Percentiles rank a stretch among this genome's conserved stretches.
Evolutionary conservation across 2,888 invertebrate genomes (phyloP).

Genomic region (Macrosiphum euphorbiae): DNA sequence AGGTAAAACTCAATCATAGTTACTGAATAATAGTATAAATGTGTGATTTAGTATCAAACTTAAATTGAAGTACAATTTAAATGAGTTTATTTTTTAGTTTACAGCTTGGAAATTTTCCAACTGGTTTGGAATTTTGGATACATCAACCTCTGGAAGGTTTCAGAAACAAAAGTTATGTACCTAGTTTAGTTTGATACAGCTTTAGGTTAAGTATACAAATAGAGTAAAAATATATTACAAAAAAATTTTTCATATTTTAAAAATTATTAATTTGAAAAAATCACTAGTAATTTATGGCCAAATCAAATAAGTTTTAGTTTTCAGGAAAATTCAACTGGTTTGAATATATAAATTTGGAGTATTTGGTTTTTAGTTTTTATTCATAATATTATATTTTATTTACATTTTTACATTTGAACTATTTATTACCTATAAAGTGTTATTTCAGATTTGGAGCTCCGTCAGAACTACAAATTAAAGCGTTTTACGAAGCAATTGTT

Average conservation of each 20-base stretch:
- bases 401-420: background rate
- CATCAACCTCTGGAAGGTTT: background rate
- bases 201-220: background rate
- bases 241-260: background rate
- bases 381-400: background rate
- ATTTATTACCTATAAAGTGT: background rate
- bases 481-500: background rate
- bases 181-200: background rate
- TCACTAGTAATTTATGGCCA: background rate
- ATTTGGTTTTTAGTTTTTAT: background rate
- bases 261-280: background rate
- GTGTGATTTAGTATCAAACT: too few relatives aligned
- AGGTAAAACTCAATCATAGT: too few relatives aligned
- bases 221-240: background rate
- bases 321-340: background rate
- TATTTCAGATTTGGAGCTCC: background rate
- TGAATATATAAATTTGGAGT: background rate
- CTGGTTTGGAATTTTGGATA: background rate
- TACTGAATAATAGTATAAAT: too few relatives aligned
- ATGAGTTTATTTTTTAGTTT: too few relatives aligned
- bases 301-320: background rate
- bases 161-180: background rate
- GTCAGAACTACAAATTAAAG: slow-evolving; percentile 9
- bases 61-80: too few relatives aligned
- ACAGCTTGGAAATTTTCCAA: too few relatives aligned